Conservation (phyloP, 92 coral and sea anemone species). For the Muricea muricata region DNA sequence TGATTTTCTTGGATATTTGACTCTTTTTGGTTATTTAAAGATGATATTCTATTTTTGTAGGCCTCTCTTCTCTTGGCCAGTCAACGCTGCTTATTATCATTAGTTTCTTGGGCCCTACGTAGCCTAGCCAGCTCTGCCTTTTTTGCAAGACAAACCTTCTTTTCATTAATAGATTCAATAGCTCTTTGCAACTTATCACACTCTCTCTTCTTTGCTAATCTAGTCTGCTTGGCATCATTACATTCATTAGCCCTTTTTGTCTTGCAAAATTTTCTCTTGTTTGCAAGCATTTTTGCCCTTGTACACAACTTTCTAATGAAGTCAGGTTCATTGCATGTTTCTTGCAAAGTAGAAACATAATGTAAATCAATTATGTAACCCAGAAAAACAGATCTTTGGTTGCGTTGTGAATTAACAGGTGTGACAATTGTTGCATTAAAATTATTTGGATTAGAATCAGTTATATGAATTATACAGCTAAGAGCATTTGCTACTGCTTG, state of each 20-base stretch:
- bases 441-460: slow-evolving; percentile 69
- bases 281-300: slow-evolving; percentile 29
- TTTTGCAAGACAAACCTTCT: slow-evolving; percentile 38
- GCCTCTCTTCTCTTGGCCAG: slow-evolving; percentile 12
- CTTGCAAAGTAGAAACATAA: too few relatives aligned
- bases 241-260: slow-evolving; percentile 18
- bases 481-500: slow-evolving; percentile 69
- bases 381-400: slow-evolving; percentile 46
- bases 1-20: not conserved
- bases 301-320: too few relatives aligned
- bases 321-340: too few relatives aligned
- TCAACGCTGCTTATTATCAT: slow-evolving; percentile 3
- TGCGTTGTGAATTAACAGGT: slow-evolving; percentile 30
- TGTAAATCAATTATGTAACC: slow-evolving; percentile 52
- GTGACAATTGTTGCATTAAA: slow-evolving; percentile 54
- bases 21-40: not conserved
- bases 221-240: slow-evolving; percentile 25
- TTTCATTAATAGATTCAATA: not conserved
- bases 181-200: not conserved
- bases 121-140: slow-evolving; percentile 27
- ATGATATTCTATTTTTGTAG: not conserved
- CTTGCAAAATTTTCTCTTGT: slow-evolving; percentile 22
- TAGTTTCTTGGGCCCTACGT: not conserved
- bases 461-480: slow-evolving; percentile 58
- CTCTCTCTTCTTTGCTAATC: slow-evolving; percentile 4